Percentiles rank a stretch among this genome's conserved stretches.
Conservation (phyloP, 2,888 invertebrate species). For the Encarsia formosa region DNA sequence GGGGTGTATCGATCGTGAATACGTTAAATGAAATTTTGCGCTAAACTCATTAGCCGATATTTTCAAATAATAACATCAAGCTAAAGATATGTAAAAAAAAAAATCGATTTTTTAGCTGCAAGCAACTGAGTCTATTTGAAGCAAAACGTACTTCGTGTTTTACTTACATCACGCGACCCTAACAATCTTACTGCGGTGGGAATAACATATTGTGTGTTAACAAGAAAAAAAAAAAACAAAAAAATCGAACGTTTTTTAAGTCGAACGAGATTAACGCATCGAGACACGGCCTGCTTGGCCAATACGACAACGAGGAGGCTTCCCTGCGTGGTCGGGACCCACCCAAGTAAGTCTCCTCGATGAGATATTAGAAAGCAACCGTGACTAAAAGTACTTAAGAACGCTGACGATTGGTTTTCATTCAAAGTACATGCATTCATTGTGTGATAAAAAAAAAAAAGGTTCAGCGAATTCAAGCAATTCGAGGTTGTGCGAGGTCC, state of each 20-base stretch:
- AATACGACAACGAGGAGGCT: constrained; percentile 19
- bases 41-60: no score
- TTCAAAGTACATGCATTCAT: constrained; percentile 2
- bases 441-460: constrained; percentile 2
- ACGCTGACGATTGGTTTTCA: no score
- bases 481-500: constrained; percentile 5
- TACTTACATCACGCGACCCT: no score
- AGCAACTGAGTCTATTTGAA: no score
- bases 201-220: no score
- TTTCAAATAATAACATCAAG: no score
- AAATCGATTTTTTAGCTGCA: no score
- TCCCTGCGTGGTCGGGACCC: constrained; percentile 14
- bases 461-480: constrained; percentile 21
- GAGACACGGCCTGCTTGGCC: constrained; percentile 8
- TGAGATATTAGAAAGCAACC: constrained; percentile 16
- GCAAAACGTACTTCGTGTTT: no score
- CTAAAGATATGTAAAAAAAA: no score
- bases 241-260: constrained; percentile 15
- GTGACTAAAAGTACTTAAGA: constrained; percentile 20
- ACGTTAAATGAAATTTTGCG: no score
- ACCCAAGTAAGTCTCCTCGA: constrained; percentile 21
- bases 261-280: constrained; percentile 16
- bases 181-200: no score
- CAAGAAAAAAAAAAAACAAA: not conserved
- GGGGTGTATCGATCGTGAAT: no score